Conservation (phyloP, 2,888 invertebrate genomes). For the Criorhina ranunculi region DNA sequence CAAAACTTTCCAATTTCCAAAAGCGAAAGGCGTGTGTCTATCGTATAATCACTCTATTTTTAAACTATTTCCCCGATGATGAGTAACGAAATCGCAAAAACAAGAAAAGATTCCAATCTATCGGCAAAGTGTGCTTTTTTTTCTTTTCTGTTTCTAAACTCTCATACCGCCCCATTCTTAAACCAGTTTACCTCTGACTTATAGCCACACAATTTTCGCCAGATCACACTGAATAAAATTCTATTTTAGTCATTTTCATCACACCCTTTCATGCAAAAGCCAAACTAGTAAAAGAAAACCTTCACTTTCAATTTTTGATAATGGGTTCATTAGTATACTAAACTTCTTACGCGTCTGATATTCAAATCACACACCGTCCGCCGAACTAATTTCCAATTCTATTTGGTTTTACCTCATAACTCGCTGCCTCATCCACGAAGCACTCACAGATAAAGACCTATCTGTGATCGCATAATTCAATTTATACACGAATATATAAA, state of each 20-base stretch:
- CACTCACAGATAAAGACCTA: not conserved
- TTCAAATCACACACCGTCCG: conserved; percentile 34
- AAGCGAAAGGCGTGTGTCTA: no score
- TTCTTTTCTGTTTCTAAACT: no score
- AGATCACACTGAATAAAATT: not conserved
- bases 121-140: no score
- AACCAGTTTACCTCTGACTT: not conserved
- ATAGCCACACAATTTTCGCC: not conserved
- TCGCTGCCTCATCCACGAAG: conserved; percentile 1
- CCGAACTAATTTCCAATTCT: conserved; percentile 22
- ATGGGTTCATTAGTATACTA: conserved; percentile 29
- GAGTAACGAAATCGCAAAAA: no score
- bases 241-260: not conserved
- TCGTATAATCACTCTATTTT: no score
- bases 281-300: not conserved
- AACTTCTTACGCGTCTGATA: conserved; percentile 22
- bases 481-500: conserved; percentile 37
- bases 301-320: conserved; percentile 10
- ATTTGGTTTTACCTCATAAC: conserved; percentile 10
- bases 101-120: no score
- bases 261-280: not conserved
- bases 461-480: conserved; percentile 33
- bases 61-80: no score
- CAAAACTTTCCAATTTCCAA: no score
- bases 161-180: no score